Evolutionary conservation across 2,888 invertebrate species (phyloP).

Genomic region (Acleris cristana): DNA sequence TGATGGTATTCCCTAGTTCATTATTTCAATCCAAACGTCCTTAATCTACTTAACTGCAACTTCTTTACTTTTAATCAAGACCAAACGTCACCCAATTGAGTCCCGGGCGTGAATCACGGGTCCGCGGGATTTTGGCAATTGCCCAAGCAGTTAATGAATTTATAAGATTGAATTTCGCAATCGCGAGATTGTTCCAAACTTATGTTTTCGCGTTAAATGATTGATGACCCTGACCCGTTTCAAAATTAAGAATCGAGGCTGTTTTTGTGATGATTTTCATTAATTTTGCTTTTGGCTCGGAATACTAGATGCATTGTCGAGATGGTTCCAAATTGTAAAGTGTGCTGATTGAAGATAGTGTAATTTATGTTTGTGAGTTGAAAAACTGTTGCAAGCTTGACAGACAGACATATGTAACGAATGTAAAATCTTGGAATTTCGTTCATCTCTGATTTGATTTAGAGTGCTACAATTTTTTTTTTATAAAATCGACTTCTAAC

Average conservation of each 20-base stretch:
- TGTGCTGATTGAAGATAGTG: neutral
- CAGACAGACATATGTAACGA: too few species aligned
- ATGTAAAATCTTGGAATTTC: too few species aligned
- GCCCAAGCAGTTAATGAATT: slow-evolving; percentile 30
- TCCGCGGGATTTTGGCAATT: slow-evolving; percentile 22
- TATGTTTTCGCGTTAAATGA: slow-evolving; percentile 27
- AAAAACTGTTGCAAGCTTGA: too few species aligned
- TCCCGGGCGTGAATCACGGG: slow-evolving; percentile 1
- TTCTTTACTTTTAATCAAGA: slow-evolving; percentile 21
- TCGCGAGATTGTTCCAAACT: slow-evolving; percentile 17
- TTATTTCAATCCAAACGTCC: too few species aligned
- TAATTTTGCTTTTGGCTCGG: neutral
- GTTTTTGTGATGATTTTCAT: neutral
- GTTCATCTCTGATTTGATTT: too few species aligned
- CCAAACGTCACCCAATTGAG: neutral
- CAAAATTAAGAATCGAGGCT: neutral
- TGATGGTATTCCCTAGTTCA: too few species aligned
- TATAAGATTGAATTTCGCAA: slow-evolving; percentile 19
- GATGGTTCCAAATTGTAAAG: neutral
- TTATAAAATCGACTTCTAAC: too few species aligned
- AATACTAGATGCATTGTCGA: too few species aligned
- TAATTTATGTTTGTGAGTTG: too few species aligned
- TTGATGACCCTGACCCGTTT: slow-evolving; percentile 14
- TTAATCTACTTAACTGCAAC: too few species aligned
- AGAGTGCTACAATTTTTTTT: too few species aligned